These are phyloP conservation scores for Diachrysia chrysitis DNA, from an alignment of 2,888 invertebrate genomes.

Conservation along the genomic window DNA sequence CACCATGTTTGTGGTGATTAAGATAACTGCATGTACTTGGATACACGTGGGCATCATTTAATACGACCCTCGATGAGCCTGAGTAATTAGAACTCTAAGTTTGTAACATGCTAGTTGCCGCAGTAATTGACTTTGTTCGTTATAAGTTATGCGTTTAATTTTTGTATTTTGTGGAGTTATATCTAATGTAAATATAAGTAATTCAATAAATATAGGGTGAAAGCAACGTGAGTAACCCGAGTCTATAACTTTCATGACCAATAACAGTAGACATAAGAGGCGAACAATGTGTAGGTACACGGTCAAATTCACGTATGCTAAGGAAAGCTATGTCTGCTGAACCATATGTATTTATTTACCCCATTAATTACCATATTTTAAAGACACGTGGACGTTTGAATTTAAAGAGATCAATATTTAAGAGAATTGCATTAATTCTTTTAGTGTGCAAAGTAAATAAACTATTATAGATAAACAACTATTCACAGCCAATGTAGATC, in stretches of 20 bases:
- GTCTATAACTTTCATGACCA: neutral
- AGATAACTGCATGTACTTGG: slow-evolving; percentile 18
- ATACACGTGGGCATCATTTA: neutral
- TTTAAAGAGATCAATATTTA: too few relatives aligned
- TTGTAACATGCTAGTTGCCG: slow-evolving; percentile 3
- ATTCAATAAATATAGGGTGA: neutral
- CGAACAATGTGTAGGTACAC: neutral
- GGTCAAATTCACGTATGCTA: neutral
- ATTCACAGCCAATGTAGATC: too few relatives aligned
- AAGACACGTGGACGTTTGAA: neutral
- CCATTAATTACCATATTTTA: neutral
- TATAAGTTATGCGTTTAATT: neutral
- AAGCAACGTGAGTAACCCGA: neutral
- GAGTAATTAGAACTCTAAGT: slow-evolving; percentile 1
- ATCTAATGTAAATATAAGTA: too few relatives aligned
- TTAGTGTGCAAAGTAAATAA: too few relatives aligned
- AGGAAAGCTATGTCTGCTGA: neutral
- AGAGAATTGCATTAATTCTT: too few relatives aligned
- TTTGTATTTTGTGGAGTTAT: neutral
- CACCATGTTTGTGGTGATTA: slow-evolving; percentile 30
- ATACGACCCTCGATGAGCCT: neutral
- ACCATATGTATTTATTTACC: neutral
- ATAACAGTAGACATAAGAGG: too few relatives aligned
- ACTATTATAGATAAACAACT: too few relatives aligned
- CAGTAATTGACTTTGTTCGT: too few relatives aligned